Evolutionary conservation across 2,888 invertebrate species (phyloP), one percentile per base, ranked within the genome.

Genomic region (Linhomoeus sp.): DNA sequence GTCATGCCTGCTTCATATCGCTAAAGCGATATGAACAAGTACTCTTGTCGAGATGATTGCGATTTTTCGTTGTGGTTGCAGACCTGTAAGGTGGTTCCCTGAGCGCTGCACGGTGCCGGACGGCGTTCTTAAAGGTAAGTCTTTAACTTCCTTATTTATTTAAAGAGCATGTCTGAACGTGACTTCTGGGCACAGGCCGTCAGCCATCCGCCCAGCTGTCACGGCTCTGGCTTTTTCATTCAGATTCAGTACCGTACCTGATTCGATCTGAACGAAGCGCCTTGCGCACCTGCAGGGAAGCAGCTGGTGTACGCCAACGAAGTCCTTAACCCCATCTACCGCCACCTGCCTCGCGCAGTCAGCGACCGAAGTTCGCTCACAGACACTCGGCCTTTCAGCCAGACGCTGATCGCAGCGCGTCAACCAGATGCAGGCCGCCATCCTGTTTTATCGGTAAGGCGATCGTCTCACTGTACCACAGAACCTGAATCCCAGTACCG

Each of bases 311-410:
- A 88, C 64, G 80, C 88, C 35, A 88, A 86, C 61, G 94, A 97
- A 69, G 70, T 97, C 51, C n/a, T n/a, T n/a, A 97, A 97, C 69
- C 88, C 90, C 0, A 83, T 94, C 54, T 74, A 90, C 43, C 76
- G 94, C 35, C 88, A 92, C 68, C 71, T 94, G 56, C 92, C n/a
- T n/a, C 94, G 0, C 90, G 90, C 0, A 88, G 87, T 66, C 90
- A 88, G 66, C 73, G 94, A 42, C 94, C 94, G 0, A 73, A 85
- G 37, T 78, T 80, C 60, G 85, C 81, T 45, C 85, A 86, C 40
- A 74, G 92, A 52, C 94, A 97, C 69, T 92, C 92, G 0, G 88
- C 90, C 24, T 97, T 97, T 71, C 92, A 94, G 80, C 69, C 60
- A 58, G 53, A 38, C 5, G 12, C 29, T 17, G 15, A 20, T n/a